Base-by-base conservation (phyloP, 1,140 invertebrate species). In the Phocides pigmalion region DNA sequence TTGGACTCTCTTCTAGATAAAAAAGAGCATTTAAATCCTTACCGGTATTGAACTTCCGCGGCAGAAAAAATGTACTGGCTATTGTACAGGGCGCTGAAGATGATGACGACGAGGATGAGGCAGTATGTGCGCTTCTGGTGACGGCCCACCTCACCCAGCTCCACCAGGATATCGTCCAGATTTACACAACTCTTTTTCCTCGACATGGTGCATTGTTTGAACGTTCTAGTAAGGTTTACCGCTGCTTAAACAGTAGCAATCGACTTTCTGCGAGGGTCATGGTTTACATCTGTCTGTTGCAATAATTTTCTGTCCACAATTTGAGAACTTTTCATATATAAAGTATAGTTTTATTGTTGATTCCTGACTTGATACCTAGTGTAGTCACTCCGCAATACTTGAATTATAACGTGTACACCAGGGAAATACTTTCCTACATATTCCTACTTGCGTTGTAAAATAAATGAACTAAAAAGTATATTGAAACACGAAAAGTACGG, bases 11-110 rank as follows among this genome's bases (percentile, higher is more conserved):
- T n/a, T n/a, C n/a, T n/a, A n/a, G n/a, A n/a, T 22, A 22, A 22
- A 22, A 22, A 22, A 22, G 5, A 22, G 5, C 5, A 22, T 22
- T 22, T 22, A 22, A 22, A 22, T 22, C 1, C 28, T 59, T 44
- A 86, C 87, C 87, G 84, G 68, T 86, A 81, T 0, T 71, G 41
- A 4, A 76, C 51, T 6, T 72, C 70, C 3, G 56, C 71, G 1
- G 87, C 87, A 0, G 78, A 68, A 39, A 91, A 90, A 4, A 89
- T 79, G 51, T 82, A 91, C 66, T 91, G 86, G 44, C 71, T 70
- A 58, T 84, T 88, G 74, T 87, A 82, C 17, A 85, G 62, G 0
- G 87, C 81, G 41, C 79, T 78, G 65, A 82, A 84, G 39, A 84
- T 39, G 19, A 91, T 76, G 1, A 80, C 79, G 3, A 89, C n/a